Evolutionary conservation across 2,888 invertebrate genomes (phyloP).

Genomic region (Idaea dimidiata): DNA sequence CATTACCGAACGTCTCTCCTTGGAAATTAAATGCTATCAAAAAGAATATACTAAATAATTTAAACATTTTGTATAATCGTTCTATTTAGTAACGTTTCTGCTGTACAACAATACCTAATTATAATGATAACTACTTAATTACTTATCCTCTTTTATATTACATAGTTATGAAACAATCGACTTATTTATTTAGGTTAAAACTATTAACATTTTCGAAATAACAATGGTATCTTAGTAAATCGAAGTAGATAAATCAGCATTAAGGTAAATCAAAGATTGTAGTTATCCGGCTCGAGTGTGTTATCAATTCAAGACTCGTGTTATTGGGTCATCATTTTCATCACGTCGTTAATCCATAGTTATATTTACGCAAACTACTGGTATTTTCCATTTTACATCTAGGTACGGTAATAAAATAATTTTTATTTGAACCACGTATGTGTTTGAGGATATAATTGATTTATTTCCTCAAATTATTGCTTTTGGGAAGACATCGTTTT

Average conservation of each 20-base stretch:
- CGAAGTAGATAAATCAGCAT: slow-evolving; percentile 21
- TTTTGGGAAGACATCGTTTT: background rate
- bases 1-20: slow-evolving; percentile 11
- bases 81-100: background rate
- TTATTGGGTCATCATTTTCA: slow-evolving; percentile 35
- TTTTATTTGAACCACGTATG: background rate
- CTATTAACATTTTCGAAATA: slow-evolving; percentile 22
- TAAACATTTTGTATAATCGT: slow-evolving; percentile 23
- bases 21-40: slow-evolving; percentile 17
- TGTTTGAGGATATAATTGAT: background rate
- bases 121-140: slow-evolving; percentile 9
- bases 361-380: slow-evolving; percentile 28
- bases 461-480: background rate
- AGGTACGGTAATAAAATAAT: background rate
- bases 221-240: slow-evolving; percentile 19
- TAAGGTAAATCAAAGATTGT: slow-evolving; percentile 18
- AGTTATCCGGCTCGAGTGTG: slow-evolving; percentile 25
- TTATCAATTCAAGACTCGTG: slow-evolving; percentile 33
- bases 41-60: slow-evolving; percentile 21
- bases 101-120: slow-evolving; percentile 8
- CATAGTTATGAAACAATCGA: slow-evolving; percentile 20
- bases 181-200: slow-evolving; percentile 25
- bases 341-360: slow-evolving; percentile 34
- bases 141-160: slow-evolving; percentile 21
- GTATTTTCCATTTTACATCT: slow-evolving; percentile 26